phyloP scores from a whole-genome alignment of 2,113 vertebrate genomes.

The Seriola quinqueradiata region DNA sequence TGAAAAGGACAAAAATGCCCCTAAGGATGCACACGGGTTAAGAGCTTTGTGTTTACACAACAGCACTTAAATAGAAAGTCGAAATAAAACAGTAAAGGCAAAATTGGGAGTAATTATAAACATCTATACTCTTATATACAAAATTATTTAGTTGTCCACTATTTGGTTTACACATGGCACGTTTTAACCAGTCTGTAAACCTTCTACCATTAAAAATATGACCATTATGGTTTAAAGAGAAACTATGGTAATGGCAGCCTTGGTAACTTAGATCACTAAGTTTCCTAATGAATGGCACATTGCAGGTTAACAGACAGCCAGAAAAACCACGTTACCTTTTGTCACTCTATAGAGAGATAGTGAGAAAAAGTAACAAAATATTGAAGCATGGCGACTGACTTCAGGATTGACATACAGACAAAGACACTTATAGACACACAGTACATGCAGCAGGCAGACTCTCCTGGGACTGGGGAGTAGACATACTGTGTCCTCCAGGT shows the following conservation, averaged over 20 bases:
- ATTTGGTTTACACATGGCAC: too few relatives aligned
- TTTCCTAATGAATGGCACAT: not conserved
- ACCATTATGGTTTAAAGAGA: not conserved
- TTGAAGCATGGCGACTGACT: not conserved
- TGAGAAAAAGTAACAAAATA: not conserved
- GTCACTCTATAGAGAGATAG: not conserved
- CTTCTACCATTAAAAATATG: too few relatives aligned
- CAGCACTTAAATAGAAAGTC: too few relatives aligned
- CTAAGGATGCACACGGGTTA: too few relatives aligned
- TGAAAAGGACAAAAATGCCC: too few relatives aligned
- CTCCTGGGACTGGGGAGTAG: slow-evolving; percentile 8
- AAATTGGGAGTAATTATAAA: too few relatives aligned
- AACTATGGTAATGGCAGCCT: not conserved
- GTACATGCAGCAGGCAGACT: slow-evolving; percentile 21
- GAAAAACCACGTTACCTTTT: not conserved
- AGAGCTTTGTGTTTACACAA: too few relatives aligned
- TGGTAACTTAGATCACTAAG: not conserved
- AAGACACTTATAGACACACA: slow-evolving; percentile 3
- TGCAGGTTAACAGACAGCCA: not conserved
- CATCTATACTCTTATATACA: too few relatives aligned
- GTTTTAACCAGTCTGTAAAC: too few relatives aligned
- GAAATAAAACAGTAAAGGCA: too few relatives aligned
- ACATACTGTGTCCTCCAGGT: slow-evolving; percentile 40
- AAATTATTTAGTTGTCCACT: too few relatives aligned
- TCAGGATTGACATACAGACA: not conserved